Evolutionary conservation across 2,113 vertebrate genomes (phyloP).

Genomic region (Gopherus flavomarginatus): DNA sequence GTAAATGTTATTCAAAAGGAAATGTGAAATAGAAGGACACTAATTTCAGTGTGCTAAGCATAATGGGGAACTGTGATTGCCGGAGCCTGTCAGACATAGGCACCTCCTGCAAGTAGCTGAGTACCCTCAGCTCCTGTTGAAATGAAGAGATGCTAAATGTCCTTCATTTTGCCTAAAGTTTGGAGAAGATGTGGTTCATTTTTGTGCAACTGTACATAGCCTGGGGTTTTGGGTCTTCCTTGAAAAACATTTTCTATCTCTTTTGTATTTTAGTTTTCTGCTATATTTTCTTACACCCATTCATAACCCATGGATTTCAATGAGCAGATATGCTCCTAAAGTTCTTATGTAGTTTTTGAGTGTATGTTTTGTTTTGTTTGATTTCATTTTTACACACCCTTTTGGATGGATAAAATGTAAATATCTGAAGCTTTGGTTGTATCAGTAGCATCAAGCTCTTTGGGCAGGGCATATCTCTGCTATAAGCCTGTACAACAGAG

Average conservation of each 20-base stretch:
- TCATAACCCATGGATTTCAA: neutral
- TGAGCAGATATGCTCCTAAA: neutral
- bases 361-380: neutral
- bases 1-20: neutral
- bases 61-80: neutral
- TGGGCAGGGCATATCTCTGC: neutral
- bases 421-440: neutral
- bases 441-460: neutral
- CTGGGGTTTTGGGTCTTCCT: neutral
- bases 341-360: neutral
- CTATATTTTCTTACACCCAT: neutral
- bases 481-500: neutral
- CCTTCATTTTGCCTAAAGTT: neutral
- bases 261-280: neutral
- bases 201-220: neutral
- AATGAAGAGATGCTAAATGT: neutral
- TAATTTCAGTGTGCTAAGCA: neutral
- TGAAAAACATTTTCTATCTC: neutral
- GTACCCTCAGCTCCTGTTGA: neutral
- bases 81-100: neutral
- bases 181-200: neutral
- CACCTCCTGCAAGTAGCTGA: neutral
- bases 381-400: neutral
- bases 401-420: neutral
- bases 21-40: neutral